Percentiles rank a stretch among this genome's conserved stretches.
Evolutionary conservation across 2,113 vertebrate species (phyloP).

Genomic region (Ardeotis arabs): DNA sequence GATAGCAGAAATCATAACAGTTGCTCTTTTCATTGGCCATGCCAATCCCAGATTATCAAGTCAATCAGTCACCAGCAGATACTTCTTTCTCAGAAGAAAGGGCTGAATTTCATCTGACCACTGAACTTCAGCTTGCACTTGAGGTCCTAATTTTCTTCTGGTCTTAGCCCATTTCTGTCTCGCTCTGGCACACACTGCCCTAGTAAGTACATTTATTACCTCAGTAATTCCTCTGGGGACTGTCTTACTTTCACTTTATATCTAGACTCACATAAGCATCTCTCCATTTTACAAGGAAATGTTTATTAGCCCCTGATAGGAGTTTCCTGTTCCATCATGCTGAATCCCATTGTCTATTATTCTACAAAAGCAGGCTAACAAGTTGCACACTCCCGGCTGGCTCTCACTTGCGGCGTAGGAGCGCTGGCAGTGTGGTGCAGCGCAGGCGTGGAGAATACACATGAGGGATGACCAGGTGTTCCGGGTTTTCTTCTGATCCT

Average conservation of each 20-base stretch:
- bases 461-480: fast-evolving
- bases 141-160: conserved; percentile 58
- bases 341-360: background rate
- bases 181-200: conserved; percentile 50
- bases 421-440: fast-evolving
- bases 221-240: conserved; percentile 48
- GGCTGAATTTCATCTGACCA: conserved; percentile 35
- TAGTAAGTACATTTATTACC: conserved; percentile 66
- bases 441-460: fast-evolving
- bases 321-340: conserved; percentile 21
- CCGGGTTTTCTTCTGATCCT: background rate
- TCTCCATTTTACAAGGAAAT: conserved; percentile 54
- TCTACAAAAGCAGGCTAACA: background rate
- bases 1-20: conserved; percentile 32
- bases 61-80: conserved; percentile 7
- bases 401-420: fast-evolving
- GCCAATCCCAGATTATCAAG: conserved; percentile 7
- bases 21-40: conserved; percentile 14
- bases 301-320: conserved; percentile 23
- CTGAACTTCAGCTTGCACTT: background rate
- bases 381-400: fast-evolving
- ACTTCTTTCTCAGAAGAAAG: conserved; percentile 14
- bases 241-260: conserved; percentile 65
- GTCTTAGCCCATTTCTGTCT: conserved; percentile 52
- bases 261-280: conserved; percentile 48